A percentile compares a stretch with the other conserved stretches of the same genome.
phyloP scores from a whole-genome alignment of 2,888 invertebrate genomes.

The Monoplex corrugatus region DNA sequence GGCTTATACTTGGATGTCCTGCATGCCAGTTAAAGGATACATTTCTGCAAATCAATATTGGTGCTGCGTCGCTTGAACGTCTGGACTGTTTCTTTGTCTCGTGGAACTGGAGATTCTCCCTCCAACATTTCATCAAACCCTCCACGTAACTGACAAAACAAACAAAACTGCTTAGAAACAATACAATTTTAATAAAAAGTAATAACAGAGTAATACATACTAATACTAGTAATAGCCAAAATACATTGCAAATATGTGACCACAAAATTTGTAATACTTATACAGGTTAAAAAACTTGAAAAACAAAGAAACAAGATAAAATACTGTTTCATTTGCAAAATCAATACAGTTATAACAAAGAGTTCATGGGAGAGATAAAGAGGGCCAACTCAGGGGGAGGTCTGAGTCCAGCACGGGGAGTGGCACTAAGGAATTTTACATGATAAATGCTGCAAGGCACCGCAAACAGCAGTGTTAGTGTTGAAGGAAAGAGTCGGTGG shows the following conservation, averaged over 20 bases:
- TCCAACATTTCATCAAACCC: conserved; percentile 58
- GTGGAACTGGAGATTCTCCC: conserved; percentile 64
- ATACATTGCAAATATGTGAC: not conserved
- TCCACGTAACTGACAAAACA: not conserved
- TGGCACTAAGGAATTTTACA: too few species aligned
- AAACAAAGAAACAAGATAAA: not conserved
- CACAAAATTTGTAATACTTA: not conserved
- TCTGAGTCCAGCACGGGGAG: too few species aligned
- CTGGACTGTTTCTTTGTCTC: conserved; percentile 66
- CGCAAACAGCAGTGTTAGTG: too few species aligned
- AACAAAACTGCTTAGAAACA: not conserved
- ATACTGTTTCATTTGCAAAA: not conserved
- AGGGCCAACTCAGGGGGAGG: too few species aligned
- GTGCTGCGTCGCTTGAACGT: conserved; percentile 68
- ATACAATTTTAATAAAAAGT: not conserved
- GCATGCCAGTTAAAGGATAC: conserved; percentile 64
- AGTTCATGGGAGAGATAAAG: too few species aligned
- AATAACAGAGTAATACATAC: not conserved
- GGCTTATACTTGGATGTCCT: not conserved
- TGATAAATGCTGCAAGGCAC: too few species aligned
- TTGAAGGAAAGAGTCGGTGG: too few species aligned
- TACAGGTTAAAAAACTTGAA: not conserved
- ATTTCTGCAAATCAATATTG: conserved; percentile 74
- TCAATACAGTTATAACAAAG: too few species aligned
- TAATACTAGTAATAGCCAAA: not conserved